Conservation (phyloP, 2,113 vertebrate genomes). For the Physeter macrocephalus region DNA sequence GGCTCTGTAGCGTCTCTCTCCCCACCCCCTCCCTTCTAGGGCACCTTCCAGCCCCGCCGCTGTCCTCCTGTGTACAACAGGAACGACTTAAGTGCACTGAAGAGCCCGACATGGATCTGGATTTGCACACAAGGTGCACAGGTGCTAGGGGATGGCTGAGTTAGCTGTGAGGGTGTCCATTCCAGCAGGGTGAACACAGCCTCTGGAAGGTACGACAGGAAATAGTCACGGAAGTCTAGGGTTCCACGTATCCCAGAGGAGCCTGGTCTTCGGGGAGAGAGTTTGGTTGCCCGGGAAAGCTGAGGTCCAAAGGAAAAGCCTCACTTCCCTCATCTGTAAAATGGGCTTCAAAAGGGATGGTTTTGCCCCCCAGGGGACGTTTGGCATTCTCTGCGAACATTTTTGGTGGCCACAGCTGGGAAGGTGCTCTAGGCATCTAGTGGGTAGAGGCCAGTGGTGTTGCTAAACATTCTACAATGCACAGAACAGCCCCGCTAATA, state of each 20-base stretch:
- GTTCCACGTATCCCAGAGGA: not conserved
- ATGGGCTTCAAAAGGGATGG: not conserved
- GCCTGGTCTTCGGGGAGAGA: not conserved
- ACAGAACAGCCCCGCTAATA: not conserved
- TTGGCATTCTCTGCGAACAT: not conserved
- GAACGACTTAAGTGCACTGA: not conserved
- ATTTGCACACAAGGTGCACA: not conserved
- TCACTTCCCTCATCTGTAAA: not conserved
- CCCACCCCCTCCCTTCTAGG: rapidly evolving
- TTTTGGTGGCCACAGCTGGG: not conserved
- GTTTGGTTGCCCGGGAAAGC: not conserved
- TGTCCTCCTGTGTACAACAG: not conserved
- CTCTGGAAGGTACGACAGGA: not conserved
- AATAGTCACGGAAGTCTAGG: not conserved
- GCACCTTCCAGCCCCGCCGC: rapidly evolving
- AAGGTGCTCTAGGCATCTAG: not conserved
- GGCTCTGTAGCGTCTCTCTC: rapidly evolving
- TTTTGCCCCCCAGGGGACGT: not conserved
- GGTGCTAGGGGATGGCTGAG: rapidly evolving
- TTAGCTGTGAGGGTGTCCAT: too few relatives aligned
- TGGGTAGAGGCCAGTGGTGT: not conserved
- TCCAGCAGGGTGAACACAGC: not conserved
- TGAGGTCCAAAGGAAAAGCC: not conserved
- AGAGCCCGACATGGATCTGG: not conserved
- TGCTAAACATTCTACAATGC: not conserved